These are phyloP conservation scores for Syngnathoides biaculeatus DNA, from an alignment of 2,113 vertebrate species.

Conservation along the genomic window DNA sequence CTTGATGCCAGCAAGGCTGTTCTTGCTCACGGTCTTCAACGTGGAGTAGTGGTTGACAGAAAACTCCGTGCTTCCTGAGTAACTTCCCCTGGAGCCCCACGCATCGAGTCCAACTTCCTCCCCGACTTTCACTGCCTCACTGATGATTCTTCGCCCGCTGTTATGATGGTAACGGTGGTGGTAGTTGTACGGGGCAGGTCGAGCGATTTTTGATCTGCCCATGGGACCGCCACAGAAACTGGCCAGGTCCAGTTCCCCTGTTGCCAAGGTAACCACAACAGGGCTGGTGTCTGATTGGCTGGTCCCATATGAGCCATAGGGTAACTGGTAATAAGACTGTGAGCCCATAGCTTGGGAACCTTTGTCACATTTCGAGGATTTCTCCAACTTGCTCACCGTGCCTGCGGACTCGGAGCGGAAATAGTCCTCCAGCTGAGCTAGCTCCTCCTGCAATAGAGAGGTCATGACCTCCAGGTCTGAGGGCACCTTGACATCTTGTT, in stretches of 20 bases:
- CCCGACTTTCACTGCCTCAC: conserved; percentile 69
- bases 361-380: conserved; percentile 79
- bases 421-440: conserved; percentile 92
- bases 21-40: conserved; percentile 73
- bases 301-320: conserved; percentile 73
- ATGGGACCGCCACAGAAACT: conserved; percentile 77
- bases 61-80: conserved; percentile 75
- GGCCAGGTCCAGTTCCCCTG: conserved; percentile 79
- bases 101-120: conserved; percentile 73
- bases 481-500: conserved; percentile 78
- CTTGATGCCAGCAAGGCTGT: conserved; percentile 63
- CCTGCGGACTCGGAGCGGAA: conserved; percentile 81
- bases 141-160: conserved; percentile 64
- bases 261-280: conserved; percentile 78
- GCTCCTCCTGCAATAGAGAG: conserved; percentile 85
- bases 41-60: conserved; percentile 76
- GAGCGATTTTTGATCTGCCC: conserved; percentile 72
- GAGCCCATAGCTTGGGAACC: conserved; percentile 73
- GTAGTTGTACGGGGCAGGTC: conserved; percentile 76
- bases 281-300: conserved; percentile 74
- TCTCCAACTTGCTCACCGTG: conserved; percentile 73
- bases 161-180: conserved; percentile 65
- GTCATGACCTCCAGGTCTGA: conserved; percentile 91
- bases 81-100: conserved; percentile 77
- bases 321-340: conserved; percentile 75